Evolutionary conservation across 1,140 invertebrate species (phyloP).

Genomic region (Arion vulgaris): DNA sequence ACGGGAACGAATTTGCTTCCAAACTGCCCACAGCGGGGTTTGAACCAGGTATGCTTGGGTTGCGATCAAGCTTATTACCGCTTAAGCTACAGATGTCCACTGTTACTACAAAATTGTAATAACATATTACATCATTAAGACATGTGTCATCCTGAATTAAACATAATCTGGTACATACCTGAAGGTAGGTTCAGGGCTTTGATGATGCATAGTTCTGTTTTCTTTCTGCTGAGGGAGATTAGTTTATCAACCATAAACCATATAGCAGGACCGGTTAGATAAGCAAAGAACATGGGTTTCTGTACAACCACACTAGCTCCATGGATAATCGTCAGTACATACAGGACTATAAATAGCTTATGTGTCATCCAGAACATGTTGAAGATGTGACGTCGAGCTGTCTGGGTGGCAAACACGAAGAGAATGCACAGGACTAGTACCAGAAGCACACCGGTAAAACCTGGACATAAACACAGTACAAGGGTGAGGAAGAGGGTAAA

Average conservation of each 20-base stretch:
- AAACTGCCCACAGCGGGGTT: too few relatives aligned
- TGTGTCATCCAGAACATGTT: constrained; percentile 94
- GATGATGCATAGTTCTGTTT: constrained; percentile 91
- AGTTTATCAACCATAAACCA: constrained; percentile 93
- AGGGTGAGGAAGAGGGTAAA: constrained; percentile 10
- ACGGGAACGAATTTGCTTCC: too few relatives aligned
- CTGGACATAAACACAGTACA: constrained; percentile 75
- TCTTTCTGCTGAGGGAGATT: constrained; percentile 80
- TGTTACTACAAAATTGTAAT: too few relatives aligned
- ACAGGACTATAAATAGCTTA: constrained; percentile 91
- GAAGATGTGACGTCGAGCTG: constrained; percentile 86
- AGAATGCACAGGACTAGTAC: constrained; percentile 93
- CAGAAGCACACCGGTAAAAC: constrained; percentile 93
- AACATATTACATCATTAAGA: too few relatives aligned
- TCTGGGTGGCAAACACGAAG: constrained; percentile 97
- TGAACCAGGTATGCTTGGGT: too few relatives aligned
- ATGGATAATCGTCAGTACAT: constrained; percentile 92
- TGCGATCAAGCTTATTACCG: too few relatives aligned
- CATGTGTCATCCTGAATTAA: too few relatives aligned
- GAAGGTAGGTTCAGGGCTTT: constrained; percentile 97
- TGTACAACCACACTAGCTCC: constrained; percentile 91
- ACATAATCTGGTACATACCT: constrained; percentile 72
- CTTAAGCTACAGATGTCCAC: too few relatives aligned
- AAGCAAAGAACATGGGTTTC: constrained; percentile 91
- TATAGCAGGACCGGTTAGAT: constrained; percentile 93